A percentile compares a stretch with the other conserved stretches of the same genome.
Evolutionary conservation across 2,888 invertebrate species (phyloP).

Genomic region (Apoda limacodes): DNA sequence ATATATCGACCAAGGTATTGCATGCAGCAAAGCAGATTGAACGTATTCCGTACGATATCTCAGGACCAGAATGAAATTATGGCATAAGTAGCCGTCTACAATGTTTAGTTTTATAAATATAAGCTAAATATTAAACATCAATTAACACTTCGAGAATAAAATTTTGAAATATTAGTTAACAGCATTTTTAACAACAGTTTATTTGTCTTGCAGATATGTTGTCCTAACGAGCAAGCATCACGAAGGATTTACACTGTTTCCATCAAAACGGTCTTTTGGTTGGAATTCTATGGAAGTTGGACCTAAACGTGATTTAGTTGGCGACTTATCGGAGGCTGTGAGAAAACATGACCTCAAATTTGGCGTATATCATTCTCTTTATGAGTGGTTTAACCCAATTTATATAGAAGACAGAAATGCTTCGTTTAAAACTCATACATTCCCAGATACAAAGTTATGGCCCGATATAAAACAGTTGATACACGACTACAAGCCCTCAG

Average conservation of each 20-base stretch:
- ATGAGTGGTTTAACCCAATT: conserved; percentile 90
- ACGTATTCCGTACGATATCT: no score
- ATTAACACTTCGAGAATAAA: no score
- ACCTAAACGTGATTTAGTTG: conserved; percentile 81
- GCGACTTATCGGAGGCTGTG: conserved; percentile 79
- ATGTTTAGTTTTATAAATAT: no score
- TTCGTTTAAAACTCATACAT: conserved; percentile 73
- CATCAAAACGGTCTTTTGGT: conserved; percentile 83
- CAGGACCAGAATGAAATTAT: no score
- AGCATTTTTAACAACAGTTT: no score
- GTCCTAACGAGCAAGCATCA: conserved; percentile 91
- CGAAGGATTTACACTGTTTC: conserved; percentile 88
- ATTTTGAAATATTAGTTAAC: no score
- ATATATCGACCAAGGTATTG: no score
- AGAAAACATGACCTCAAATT: conserved; percentile 75
- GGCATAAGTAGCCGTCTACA: no score
- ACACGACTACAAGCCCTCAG: conserved; percentile 75
- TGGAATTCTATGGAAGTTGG: conserved; percentile 88
- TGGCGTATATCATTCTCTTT: conserved; percentile 88
- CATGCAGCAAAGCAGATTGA: no score
- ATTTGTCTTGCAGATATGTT: conserved; percentile 70
- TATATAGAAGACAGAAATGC: conserved; percentile 77
- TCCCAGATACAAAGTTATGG: conserved; percentile 77
- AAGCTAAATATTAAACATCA: no score
- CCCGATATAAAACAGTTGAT: conserved; percentile 87